These are phyloP conservation scores for Bufo bufo DNA, from an alignment of 2,113 vertebrate genomes.

Conservation along the genomic window DNA sequence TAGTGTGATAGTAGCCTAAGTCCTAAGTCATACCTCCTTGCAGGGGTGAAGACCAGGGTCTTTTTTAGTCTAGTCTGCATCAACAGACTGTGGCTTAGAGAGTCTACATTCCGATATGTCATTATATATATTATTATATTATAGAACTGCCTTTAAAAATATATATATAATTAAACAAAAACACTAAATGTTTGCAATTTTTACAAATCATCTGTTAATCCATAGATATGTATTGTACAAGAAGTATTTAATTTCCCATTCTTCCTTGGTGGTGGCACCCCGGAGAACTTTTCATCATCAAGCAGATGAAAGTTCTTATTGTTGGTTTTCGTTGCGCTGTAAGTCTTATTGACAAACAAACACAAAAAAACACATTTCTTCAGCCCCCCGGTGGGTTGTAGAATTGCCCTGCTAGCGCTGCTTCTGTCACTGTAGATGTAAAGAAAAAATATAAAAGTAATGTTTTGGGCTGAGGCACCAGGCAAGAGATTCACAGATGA, in stretches of 20 bases:
- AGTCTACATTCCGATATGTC: too few relatives aligned
- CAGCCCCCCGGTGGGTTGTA: slow-evolving; percentile 10
- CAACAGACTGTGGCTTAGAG: too few relatives aligned
- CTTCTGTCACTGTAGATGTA: background rate
- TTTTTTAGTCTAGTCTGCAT: too few relatives aligned
- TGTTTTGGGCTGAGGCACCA: background rate
- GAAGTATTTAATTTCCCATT: background rate
- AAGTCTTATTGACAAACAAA: slow-evolving; percentile 20
- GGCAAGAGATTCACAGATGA: background rate
- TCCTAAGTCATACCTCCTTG: too few relatives aligned
- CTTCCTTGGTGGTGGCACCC: background rate
- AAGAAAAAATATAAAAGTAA: slow-evolving; percentile 31
- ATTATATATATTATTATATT: too few relatives aligned
- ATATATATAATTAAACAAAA: too few relatives aligned
- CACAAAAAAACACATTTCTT: slow-evolving; percentile 12
- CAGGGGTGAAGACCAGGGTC: too few relatives aligned
- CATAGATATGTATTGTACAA: too few relatives aligned
- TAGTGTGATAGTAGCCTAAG: too few relatives aligned
- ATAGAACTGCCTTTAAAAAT: too few relatives aligned
- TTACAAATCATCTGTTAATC: background rate
- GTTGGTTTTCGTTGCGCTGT: background rate
- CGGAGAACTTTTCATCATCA: background rate
- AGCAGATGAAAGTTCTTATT: slow-evolving; percentile 10
- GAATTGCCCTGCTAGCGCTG: background rate
- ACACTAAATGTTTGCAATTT: background rate